Conservation (phyloP, 2,888 invertebrate genomes). For the Myopa testacea region DNA sequence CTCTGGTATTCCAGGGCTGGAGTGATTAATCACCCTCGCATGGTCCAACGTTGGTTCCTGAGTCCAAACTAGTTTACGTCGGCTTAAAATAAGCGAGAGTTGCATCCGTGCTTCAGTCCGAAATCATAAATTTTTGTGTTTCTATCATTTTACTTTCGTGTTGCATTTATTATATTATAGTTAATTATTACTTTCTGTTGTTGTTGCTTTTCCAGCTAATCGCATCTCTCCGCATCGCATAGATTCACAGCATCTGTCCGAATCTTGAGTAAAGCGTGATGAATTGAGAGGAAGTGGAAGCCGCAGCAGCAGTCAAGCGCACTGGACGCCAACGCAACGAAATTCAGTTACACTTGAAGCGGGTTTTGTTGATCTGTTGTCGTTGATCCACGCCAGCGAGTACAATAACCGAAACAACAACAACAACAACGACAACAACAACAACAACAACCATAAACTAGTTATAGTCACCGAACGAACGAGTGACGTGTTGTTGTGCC, state of each 20-base stretch:
- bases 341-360: background rate
- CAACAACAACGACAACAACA: background rate
- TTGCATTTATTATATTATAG: background rate
- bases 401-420: constrained; percentile 46
- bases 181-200: constrained; percentile 36
- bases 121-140: background rate
- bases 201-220: constrained; percentile 36
- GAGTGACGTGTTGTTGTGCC: constrained; percentile 40
- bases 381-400: constrained; percentile 27
- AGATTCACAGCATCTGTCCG: background rate
- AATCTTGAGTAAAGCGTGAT: constrained; percentile 1
- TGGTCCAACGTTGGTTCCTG: too few species aligned
- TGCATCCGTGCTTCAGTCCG: too few species aligned
- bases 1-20: too few species aligned
- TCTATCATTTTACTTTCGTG: background rate
- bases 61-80: too few species aligned
- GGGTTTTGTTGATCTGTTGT: background rate
- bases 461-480: constrained; percentile 42
- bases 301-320: constrained; percentile 36
- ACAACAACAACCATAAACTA: constrained; percentile 26
- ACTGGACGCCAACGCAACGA: constrained; percentile 32
- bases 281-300: constrained; percentile 33
- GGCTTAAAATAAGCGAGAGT: too few species aligned
- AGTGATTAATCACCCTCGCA: too few species aligned
- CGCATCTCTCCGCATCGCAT: background rate